phyloP scores from a whole-genome alignment of 2,888 invertebrate species.

The Hirtodrosophila histrioides region DNA sequence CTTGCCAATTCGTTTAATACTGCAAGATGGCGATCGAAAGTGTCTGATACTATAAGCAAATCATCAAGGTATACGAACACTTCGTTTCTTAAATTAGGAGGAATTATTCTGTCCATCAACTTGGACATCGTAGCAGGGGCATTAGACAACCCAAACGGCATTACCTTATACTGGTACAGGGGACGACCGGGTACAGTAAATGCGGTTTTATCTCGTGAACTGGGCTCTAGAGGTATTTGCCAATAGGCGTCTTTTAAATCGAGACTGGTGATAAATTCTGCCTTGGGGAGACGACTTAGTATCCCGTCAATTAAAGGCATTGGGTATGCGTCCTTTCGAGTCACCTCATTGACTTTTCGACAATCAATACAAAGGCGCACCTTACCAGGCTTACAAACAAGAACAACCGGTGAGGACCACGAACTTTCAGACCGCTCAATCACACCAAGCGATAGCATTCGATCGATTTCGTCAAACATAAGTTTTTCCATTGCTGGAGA shows the following conservation, averaged over 20 bases:
- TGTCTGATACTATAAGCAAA: conserved; percentile 5
- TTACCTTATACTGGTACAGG: too few relatives aligned
- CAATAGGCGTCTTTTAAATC: too few relatives aligned
- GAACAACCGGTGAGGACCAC: background rate
- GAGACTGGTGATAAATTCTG: too few relatives aligned
- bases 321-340: background rate
- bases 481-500: conserved; percentile 14
- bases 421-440: background rate
- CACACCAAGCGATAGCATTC: background rate
- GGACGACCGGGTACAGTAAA: too few relatives aligned
- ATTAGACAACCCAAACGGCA: too few relatives aligned
- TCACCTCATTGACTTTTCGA: background rate
- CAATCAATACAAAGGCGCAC: too few relatives aligned
- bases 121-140: background rate
- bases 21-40: conserved; percentile 1
- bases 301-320: background rate
- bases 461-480: conserved; percentile 1
- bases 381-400: too few relatives aligned
- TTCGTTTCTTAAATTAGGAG: background rate
- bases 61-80: conserved; percentile 19
- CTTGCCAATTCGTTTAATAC: conserved; percentile 1
- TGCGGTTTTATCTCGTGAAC: too few relatives aligned
- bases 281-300: too few relatives aligned
- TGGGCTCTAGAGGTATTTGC: too few relatives aligned
- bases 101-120: background rate